Evolutionary conservation across 2,888 invertebrate genomes (phyloP).

Genomic region (Lissocephala sabroskyi): DNA sequence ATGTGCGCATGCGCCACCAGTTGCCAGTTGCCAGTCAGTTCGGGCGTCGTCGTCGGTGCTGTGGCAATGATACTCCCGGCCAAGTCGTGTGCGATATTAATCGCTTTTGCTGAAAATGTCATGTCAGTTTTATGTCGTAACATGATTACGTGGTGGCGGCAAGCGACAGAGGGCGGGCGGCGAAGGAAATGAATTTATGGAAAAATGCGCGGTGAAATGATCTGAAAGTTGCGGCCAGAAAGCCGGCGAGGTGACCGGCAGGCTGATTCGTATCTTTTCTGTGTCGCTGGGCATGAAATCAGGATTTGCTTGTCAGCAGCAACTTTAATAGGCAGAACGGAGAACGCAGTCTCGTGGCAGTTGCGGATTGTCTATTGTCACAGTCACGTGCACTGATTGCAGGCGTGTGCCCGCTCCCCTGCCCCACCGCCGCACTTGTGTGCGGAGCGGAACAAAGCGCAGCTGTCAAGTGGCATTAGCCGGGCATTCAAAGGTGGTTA

Average conservation of each 20-base stretch:
- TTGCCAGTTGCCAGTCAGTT: constrained; percentile 6
- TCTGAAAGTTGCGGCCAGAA: too few relatives aligned
- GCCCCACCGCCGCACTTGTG: too few relatives aligned
- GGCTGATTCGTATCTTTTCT: too few relatives aligned
- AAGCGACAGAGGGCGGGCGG: too few relatives aligned
- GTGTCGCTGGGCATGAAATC: too few relatives aligned
- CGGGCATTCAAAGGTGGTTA: too few relatives aligned
- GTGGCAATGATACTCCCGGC: constrained; percentile 2
- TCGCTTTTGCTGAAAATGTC: constrained; percentile 65
- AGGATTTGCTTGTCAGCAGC: constrained; percentile 56
- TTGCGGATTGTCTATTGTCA: constrained; percentile 15
- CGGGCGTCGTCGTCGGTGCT: constrained; percentile 11
- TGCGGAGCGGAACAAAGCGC: too few relatives aligned
- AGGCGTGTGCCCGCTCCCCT: constrained; percentile 13
- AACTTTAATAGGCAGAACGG: constrained; percentile 53
- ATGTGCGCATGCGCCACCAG: constrained; percentile 14
- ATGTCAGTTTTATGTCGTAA: constrained; percentile 67
- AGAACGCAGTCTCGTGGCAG: constrained; percentile 41
- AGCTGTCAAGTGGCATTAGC: too few relatives aligned
- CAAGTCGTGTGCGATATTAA: constrained; percentile 66
- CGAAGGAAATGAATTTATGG: too few relatives aligned
- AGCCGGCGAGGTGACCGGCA: too few relatives aligned
- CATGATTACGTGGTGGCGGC: constrained; percentile 65
- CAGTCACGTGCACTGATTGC: constrained; percentile 50
- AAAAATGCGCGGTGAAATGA: too few relatives aligned